Evolutionary conservation across 2,888 invertebrate species (phyloP).

Genomic region (Pristionchus fissidentatus): DNA sequence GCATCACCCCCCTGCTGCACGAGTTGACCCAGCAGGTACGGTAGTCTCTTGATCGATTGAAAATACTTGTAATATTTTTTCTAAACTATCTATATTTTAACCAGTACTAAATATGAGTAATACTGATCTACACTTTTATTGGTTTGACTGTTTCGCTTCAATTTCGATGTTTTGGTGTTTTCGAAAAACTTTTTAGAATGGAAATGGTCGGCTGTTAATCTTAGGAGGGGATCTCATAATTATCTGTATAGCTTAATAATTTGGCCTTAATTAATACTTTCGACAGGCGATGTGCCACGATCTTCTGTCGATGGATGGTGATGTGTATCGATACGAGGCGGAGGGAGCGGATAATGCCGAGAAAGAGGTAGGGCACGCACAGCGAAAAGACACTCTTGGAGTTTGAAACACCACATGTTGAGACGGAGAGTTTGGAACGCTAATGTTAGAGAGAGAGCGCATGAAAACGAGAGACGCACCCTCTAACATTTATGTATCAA

Average conservation of each 20-base stretch:
- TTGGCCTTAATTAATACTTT: background rate
- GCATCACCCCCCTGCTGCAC: conserved; percentile 95
- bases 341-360: conserved; percentile 82
- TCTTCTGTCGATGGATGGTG: conserved; percentile 95
- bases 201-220: no score
- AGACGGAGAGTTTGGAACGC: no score
- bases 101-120: background rate
- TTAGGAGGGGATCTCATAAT: background rate
- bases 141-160: background rate
- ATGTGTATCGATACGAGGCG: conserved; percentile 98
- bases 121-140: background rate
- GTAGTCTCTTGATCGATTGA: background rate
- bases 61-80: background rate
- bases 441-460: background rate
- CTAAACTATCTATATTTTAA: background rate
- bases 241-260: background rate
- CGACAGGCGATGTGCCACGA: conserved; percentile 95
- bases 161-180: no score
- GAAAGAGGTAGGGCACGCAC: conserved; percentile 64
- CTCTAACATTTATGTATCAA: no score
- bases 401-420: no score
- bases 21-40: conserved; percentile 86
- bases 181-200: no score
- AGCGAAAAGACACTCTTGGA: no score
- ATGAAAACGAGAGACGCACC: no score